Percentiles rank a stretch among this genome's conserved stretches.
Evolutionary conservation across 1,140 invertebrate genomes (phyloP).

Genomic region (Euwallacea fornicatus): DNA sequence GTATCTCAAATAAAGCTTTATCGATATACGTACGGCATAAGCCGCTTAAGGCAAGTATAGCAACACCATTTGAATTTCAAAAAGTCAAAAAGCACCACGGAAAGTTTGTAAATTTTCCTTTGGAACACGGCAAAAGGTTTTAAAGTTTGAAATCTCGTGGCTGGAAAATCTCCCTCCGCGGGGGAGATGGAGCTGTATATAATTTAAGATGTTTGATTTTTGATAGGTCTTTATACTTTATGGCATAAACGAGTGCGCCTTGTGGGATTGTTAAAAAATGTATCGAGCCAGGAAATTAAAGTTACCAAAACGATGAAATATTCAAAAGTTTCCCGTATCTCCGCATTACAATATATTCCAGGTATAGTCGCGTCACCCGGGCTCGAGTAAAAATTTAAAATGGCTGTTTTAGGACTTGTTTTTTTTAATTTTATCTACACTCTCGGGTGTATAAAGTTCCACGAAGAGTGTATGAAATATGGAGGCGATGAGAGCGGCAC

Average conservation of each 20-base stretch:
- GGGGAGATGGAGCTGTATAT: too few relatives aligned
- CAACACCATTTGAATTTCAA: constrained; percentile 29
- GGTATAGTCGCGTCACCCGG: neutral
- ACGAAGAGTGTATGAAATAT: too few relatives aligned
- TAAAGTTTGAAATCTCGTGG: too few relatives aligned
- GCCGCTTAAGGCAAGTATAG: constrained; percentile 19
- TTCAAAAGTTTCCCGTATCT: constrained; percentile 5
- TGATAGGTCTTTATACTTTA: too few relatives aligned
- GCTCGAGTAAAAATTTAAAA: neutral
- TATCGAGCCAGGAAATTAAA: neutral
- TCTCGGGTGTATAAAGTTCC: too few relatives aligned
- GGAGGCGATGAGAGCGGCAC: too few relatives aligned
- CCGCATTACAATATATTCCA: neutral
- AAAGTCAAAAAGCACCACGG: neutral
- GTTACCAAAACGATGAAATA: neutral
- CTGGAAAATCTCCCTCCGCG: too few relatives aligned
- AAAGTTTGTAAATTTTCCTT: too few relatives aligned
- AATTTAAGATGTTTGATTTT: too few relatives aligned
- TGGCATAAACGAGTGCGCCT: too few relatives aligned
- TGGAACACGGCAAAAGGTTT: too few relatives aligned
- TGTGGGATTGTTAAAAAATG: neutral
- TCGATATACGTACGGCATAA: constrained; percentile 11
- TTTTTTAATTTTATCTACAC: too few relatives aligned
- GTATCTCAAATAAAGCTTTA: constrained; percentile 22
- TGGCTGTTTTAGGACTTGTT: neutral